Evolutionary conservation across 2,113 vertebrate species (phyloP), one percentile per base, ranked within the genome.

Genomic region (Ancistrus triradiatus): DNA sequence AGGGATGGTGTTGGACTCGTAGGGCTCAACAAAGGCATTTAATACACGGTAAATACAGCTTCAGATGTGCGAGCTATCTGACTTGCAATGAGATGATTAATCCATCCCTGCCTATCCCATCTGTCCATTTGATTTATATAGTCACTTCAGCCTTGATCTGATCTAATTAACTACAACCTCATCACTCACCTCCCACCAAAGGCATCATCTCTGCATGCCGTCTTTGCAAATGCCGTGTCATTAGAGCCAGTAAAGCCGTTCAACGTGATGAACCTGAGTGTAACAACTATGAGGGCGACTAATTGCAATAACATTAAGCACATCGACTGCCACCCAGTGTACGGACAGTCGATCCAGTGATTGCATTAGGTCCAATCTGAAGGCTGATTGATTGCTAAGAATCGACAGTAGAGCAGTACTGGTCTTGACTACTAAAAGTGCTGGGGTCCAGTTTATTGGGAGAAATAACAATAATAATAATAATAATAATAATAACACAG

Each of bases 101-200:
- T 69, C 65, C 28, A 8, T 25, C 37, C 14, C 47, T 68, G 53
- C 52, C 63, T 68, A 58, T 59, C 68, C 69, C 59, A 59, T 66
- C 64, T 73, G 76, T 74, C 72, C 42, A 43, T 49, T 50, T 78
- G 73, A 75, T 77, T 69, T 73, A 78, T 80, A 49, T 59, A 63
- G 71, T 64, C 48, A 52, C 67, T 52, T 68, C 52, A 71, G 49
- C 55, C 65, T 63, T 19, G 43, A 69, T 78, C 74, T 70, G 64
- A 73, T 76, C 69, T 71, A 73, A 69, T 74, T 78, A 74, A 75
- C 67, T 65, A 73, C 69, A 74, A 59, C 49, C 63, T 35, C 69
- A 73, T 66, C 63, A 14, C 46, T 74, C 68, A 50, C 57, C 69
- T 51, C 59, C 56, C 31, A 50, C 73, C 46, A 48, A 64, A 33